A percentile compares a stretch with the other conserved stretches of the same genome.
phyloP scores from a whole-genome alignment of 2,113 vertebrate species.

The Corythaixoides concolor region DNA sequence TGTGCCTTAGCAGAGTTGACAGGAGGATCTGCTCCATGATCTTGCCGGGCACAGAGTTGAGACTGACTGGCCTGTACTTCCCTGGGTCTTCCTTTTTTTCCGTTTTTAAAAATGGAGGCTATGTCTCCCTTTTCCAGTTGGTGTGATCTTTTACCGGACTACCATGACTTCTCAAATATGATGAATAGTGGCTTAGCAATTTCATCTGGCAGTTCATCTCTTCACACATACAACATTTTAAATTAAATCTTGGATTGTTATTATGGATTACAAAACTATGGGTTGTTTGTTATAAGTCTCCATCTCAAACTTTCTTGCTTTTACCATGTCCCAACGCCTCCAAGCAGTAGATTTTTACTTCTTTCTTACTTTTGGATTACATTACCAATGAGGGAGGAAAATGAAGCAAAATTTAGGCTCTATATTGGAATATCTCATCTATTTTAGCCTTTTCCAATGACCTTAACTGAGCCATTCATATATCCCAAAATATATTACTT shows the following conservation, averaged over 20 bases:
- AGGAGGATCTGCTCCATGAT: no score
- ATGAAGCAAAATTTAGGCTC: not conserved
- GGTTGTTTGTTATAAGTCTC: not conserved
- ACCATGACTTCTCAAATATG: no score
- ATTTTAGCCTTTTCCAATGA: not conserved
- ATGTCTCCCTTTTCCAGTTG: no score
- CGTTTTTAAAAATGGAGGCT: no score
- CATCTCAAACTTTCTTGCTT: not conserved
- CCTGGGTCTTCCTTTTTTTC: no score
- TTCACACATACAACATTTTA: not conserved
- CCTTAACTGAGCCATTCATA: not conserved
- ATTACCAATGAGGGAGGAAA: not conserved
- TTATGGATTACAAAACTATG: not conserved
- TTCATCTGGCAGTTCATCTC: no score
- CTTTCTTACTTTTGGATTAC: not conserved
- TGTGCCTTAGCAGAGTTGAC: no score
- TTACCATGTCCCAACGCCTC: not conserved
- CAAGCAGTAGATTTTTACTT: not conserved
- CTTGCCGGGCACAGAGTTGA: no score
- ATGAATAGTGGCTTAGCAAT: no score
- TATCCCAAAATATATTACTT: not conserved
- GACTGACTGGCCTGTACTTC: no score
- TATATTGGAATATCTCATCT: not conserved
- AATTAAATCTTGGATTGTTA: not conserved
- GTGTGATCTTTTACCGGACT: no score